phyloP scores from a whole-genome alignment of 2,113 vertebrate genomes.

The Holacanthus passer region DNA sequence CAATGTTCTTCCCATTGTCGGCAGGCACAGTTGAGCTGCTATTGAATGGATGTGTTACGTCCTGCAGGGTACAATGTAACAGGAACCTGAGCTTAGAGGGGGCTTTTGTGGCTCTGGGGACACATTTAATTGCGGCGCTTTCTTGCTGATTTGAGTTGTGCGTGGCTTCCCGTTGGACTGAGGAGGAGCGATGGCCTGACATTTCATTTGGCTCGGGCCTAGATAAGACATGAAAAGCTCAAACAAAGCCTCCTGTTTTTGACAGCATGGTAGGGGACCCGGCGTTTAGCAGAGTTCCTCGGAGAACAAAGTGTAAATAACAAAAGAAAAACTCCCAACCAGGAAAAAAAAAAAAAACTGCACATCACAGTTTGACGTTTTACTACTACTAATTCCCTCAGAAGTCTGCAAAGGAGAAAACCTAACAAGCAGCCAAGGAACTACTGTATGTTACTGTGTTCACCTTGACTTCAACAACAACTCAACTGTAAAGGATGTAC shows the following conservation, averaged over 20 bases:
- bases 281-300: slow-evolving; percentile 35
- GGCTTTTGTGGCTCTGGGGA: slow-evolving; percentile 64
- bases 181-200: slow-evolving; percentile 50
- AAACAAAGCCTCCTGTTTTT: slow-evolving; percentile 54
- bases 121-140: slow-evolving; percentile 68
- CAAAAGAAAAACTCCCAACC: slow-evolving; percentile 21
- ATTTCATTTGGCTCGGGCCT: slow-evolving; percentile 59
- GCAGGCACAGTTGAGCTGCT: slow-evolving; percentile 43
- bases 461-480: not conserved
- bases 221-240: slow-evolving; percentile 71
- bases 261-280: slow-evolving; percentile 21
- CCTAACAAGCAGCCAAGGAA: not conserved
- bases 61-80: slow-evolving; percentile 59
- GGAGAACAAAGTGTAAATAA: slow-evolving; percentile 44
- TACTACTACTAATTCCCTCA: slow-evolving; percentile 8
- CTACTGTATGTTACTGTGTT: not conserved
- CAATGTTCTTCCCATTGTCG: slow-evolving; percentile 63
- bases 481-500: too few species aligned
- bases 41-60: slow-evolving; percentile 60
- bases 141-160: slow-evolving; percentile 45
- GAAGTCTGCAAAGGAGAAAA: not conserved
- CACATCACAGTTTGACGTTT: slow-evolving; percentile 17
- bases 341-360: not conserved
- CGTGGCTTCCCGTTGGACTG: slow-evolving; percentile 38
- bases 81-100: slow-evolving; percentile 57